Evolutionary conservation across 1,140 invertebrate genomes (phyloP), one percentile per base, ranked within the genome.

Genomic region (Stegodyphus dumicola): DNA sequence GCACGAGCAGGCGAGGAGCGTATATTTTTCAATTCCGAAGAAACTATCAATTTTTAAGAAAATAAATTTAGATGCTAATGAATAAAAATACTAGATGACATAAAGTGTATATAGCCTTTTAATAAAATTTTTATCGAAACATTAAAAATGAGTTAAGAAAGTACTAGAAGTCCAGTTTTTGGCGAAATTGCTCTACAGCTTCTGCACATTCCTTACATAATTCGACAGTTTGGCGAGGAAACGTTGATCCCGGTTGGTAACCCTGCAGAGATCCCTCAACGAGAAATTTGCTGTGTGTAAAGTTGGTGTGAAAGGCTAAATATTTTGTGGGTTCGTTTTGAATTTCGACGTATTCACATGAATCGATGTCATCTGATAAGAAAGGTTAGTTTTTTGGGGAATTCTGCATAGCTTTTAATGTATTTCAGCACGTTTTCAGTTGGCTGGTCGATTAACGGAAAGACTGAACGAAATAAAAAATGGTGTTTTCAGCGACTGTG

Each of bases 361-460:
- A 73, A 56, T 81, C 69, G 70, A 81, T 81, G 78, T 73, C 78
- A 81, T 81, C 78, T 54, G 78, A 81, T 18, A 81, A 81, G 78
- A 81, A 81, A 81, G 78, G 78, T 81, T 73, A 81, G 78, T 81
- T 49, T 15, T 54, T 56, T 76, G 4, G 9, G 56, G 17, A 67
- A 17, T 67, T 67, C n/a, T 7, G 2, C 65, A 15, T 7, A 17
- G 7, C 5, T 17, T 67, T 18, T 67, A 7, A 7, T 13, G 7
- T 17, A 17, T 73, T 52, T 81, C 64, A n/a, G 13, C 49, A 49
- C 15, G n/a, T 52, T 73, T 64, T 81, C 13, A 17, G 33, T 17
- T 52, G 51, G 73, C 56, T 53, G 53, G 73, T 81, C 78, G 69
- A 81, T n/a, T 81, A 81, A 81, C 78, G 53, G 78, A 71, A 60